Evolutionary conservation across 2,113 vertebrate genomes (phyloP).

Genomic region (Sinocyclocheilus anshuiensis): DNA sequence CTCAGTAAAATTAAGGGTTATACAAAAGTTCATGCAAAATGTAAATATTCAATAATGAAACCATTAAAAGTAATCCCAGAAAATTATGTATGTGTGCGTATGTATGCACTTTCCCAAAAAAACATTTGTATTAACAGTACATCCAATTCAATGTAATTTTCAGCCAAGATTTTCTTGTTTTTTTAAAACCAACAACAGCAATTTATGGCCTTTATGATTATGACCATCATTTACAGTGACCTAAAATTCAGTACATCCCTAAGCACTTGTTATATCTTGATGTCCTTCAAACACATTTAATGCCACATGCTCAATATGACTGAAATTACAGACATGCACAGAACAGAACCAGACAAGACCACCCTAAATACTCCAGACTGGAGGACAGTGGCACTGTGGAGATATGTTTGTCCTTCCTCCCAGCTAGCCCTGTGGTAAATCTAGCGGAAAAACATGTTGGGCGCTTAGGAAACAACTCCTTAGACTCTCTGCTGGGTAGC

Average conservation of each 20-base stretch:
- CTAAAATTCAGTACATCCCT: neutral
- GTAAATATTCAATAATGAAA: neutral
- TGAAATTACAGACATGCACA: neutral
- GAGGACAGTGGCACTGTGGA: neutral
- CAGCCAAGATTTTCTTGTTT: neutral
- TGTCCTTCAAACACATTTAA: conserved; percentile 10
- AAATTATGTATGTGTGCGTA: neutral
- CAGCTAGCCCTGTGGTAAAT: neutral
- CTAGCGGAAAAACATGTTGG: conserved; percentile 27
- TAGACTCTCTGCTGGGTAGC: conserved; percentile 74
- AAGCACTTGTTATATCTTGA: neutral
- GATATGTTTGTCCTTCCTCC: conserved; percentile 17
- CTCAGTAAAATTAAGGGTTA: neutral
- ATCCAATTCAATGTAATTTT: neutral
- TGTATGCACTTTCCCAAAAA: too few relatives aligned
- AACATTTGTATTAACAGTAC: neutral
- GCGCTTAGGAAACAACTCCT: conserved; percentile 61
- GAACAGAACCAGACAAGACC: neutral
- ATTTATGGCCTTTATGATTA: neutral
- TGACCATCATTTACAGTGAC: neutral
- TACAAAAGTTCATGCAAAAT: neutral
- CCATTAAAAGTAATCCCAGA: neutral
- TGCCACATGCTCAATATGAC: neutral
- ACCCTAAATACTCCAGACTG: conserved; percentile 6
- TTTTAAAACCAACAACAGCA: neutral